Conservation (phyloP, 1,140 invertebrate species). For the Drosophila baimaii region DNA sequence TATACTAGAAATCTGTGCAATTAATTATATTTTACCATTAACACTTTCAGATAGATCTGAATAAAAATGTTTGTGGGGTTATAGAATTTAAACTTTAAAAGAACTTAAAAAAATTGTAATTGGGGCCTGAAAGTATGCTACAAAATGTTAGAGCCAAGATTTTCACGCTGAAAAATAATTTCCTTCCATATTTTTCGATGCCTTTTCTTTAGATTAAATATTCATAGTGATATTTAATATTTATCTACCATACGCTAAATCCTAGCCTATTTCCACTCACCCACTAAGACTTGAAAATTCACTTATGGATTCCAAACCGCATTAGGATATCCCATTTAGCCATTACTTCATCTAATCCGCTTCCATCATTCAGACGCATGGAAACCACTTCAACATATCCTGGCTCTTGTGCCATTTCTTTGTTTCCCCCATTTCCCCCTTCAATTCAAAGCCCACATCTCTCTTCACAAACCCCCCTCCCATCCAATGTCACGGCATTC, state of each 20-base stretch:
- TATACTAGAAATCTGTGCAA: not conserved
- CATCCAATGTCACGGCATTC: slow-evolving; percentile 66
- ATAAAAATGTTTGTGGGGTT: not conserved
- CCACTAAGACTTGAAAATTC: not conserved
- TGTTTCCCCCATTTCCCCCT: slow-evolving; percentile 13
- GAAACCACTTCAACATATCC: slow-evolving; percentile 34
- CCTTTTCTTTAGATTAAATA: too few relatives aligned
- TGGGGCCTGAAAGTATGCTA: too few relatives aligned
- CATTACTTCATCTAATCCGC: slow-evolving; percentile 24
- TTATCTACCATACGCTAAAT: not conserved
- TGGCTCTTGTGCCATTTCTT: slow-evolving; percentile 26
- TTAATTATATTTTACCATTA: not conserved
- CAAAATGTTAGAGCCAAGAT: too few relatives aligned
- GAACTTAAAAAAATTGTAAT: too few relatives aligned
- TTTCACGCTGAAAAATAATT: too few relatives aligned
- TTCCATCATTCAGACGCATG: slow-evolving; percentile 34
- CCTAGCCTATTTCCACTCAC: not conserved
- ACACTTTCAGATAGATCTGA: not conserved
- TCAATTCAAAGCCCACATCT: slow-evolving; percentile 38
- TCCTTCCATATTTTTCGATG: too few relatives aligned
- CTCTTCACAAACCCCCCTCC: slow-evolving; percentile 12
- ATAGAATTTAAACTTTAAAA: too few relatives aligned
- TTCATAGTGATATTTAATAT: too few relatives aligned
- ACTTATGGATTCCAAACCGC: not conserved
- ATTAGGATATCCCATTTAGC: slow-evolving; percentile 19